A percentile compares a stretch with the other conserved stretches of the same genome.
Conservation (phyloP, 2,888 invertebrate species). For the Bursaphelenchus okinawaensis region DNA sequence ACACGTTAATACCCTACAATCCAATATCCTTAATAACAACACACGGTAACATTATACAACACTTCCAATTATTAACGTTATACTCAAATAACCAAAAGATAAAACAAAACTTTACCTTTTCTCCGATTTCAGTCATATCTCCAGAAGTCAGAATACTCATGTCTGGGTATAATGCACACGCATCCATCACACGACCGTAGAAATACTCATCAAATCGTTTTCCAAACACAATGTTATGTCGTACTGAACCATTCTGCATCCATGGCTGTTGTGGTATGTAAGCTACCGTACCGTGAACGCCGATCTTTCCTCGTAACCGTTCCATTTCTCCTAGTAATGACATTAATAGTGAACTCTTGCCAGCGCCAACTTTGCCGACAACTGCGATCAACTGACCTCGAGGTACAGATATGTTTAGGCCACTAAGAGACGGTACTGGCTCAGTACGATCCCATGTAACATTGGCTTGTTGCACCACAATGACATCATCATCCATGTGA, state of each 20-base stretch:
- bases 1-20: constrained; percentile 52
- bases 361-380: constrained; percentile 55
- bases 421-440: constrained; percentile 22
- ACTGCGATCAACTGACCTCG: constrained; percentile 48
- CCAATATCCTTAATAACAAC: background rate
- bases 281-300: constrained; percentile 65
- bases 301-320: constrained; percentile 39
- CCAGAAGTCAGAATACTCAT: constrained; percentile 44
- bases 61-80: background rate
- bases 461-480: constrained; percentile 37
- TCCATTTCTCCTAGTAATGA: constrained; percentile 69
- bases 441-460: constrained; percentile 44
- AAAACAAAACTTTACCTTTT: constrained; percentile 35
- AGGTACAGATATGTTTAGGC: constrained; percentile 66
- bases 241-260: constrained; percentile 92
- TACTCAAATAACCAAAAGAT: too few relatives aligned
- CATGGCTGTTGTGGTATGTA: constrained; percentile 94
- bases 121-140: constrained; percentile 55
- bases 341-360: constrained; percentile 66
- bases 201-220: constrained; percentile 49
- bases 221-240: constrained; percentile 82
- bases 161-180: constrained; percentile 49
- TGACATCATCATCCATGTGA: constrained; percentile 38
- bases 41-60: background rate
- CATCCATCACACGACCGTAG: constrained; percentile 50